Base-by-base conservation (phyloP, 2,113 vertebrate species). In the Oxyruncus cristatus region DNA sequence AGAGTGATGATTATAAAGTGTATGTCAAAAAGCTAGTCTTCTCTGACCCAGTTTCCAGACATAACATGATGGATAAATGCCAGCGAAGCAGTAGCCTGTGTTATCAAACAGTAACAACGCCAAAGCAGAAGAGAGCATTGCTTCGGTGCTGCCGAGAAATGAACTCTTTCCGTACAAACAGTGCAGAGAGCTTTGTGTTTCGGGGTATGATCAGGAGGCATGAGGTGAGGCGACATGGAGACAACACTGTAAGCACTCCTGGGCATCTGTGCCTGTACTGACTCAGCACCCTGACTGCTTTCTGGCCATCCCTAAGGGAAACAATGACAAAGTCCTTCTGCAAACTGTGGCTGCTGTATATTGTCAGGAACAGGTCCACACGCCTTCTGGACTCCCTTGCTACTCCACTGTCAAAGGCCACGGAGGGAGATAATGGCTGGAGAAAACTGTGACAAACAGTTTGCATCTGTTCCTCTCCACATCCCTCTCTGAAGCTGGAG, bases 1-100 rank as follows among this genome's bases (percentile, higher is more conserved):
- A 96, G 63, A 93, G 75, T 92, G 91, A 96, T 26, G 19, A 93
- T 83, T 90, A 71, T 52, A 88, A 94, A 96, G 87, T 76, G 76
- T 62, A 90, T 85, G 93, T 97, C 94, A 97, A 93, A 94, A 96
- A 95, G 93, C 84, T 92, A 82, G 35, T 96, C 82, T 96, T 88
- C 82, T 90, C 87, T 94, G 87, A 91, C 94, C 87, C 87, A 87
- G 50, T 94, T 97, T 95, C 68, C 82, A 85, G 79, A 67, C 56
- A 85, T 35, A 94, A 92, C 62, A 33, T 68, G 84, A 87, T 86
- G 87, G 81, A 92, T 79, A 86, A 47, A 44, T 44, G 86, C 86
- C 92, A 76, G 79, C 0, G 8, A 94, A 82, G 74, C 50, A 63
- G 59, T 82, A 92, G 89, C 19, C 61, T 90, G 59, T 55, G 50